Evolutionary conservation across 1,140 invertebrate genomes (phyloP).

Genomic region (Chironomus striatipennis): DNA sequence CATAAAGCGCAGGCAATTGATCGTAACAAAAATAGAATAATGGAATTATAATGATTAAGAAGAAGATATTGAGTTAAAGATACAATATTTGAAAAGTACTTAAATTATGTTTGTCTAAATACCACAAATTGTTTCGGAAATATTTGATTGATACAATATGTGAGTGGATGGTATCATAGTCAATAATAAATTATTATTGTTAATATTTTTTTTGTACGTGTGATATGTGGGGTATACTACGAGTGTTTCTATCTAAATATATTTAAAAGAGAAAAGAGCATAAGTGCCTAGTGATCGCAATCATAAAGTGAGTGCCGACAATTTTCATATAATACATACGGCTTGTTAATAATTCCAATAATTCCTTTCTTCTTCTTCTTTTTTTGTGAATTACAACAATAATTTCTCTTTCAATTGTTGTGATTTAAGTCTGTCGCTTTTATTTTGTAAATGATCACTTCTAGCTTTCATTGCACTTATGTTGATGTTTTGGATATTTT

Average conservation of each 20-base stretch:
- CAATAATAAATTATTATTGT: slow-evolving; percentile 16
- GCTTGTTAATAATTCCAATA: not conserved
- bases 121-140: slow-evolving; percentile 20
- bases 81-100: not conserved
- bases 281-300: not conserved
- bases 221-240: not conserved
- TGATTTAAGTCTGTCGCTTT: not conserved
- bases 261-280: not conserved
- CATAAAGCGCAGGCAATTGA: slow-evolving; percentile 11
- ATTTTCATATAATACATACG: not conserved
- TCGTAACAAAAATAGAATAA: not conserved
- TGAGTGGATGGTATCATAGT: not conserved
- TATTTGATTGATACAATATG: slow-evolving; percentile 4
- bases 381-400: not conserved
- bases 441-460: not conserved
- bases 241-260: not conserved
- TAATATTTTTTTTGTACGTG: not conserved
- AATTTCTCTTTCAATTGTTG: not conserved
- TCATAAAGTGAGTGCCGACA: slow-evolving; percentile 17
- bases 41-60: not conserved
- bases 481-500: too few species aligned
- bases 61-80: too few species aligned
- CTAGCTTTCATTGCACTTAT: too few species aligned
- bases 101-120: slow-evolving; percentile 22
- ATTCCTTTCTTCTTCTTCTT: not conserved